phyloP scores from a whole-genome alignment of 23 tunicate species.

The Corella eumyota region DNA sequence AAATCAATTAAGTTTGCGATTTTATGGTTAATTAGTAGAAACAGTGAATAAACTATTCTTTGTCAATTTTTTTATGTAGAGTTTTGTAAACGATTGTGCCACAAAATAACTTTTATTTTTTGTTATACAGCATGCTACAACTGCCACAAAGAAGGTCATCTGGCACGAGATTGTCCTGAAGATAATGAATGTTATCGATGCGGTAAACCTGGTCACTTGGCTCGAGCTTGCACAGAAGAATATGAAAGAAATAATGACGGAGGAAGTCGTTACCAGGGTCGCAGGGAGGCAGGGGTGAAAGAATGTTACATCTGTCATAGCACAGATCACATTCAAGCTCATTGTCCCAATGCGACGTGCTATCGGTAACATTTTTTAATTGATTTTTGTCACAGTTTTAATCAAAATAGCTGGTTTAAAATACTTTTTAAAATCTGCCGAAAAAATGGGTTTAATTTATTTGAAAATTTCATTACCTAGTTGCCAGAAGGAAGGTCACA shows the following conservation, averaged over 20 bases:
- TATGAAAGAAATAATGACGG: conserved; percentile 14
- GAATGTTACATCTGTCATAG: conserved; percentile 66
- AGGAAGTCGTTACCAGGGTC: neutral
- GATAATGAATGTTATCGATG: conserved; percentile 83
- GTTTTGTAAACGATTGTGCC: too few relatives aligned
- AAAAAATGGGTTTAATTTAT: neutral
- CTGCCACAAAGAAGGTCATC: conserved; percentile 82
- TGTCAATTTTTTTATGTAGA: too few relatives aligned
- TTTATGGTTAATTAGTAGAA: too few relatives aligned
- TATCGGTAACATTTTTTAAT: conserved; percentile 32
- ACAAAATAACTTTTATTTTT: too few relatives aligned
- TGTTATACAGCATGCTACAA: conserved; percentile 93
- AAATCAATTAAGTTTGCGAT: too few relatives aligned
- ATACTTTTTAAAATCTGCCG: neutral
- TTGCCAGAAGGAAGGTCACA: conserved; percentile 74
- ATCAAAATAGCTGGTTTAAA: neutral
- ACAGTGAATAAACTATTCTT: too few relatives aligned
- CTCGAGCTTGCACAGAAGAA: conserved; percentile 64
- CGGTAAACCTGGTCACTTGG: conserved; percentile 64
- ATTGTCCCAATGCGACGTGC: conserved; percentile 64
- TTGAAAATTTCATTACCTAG: conserved; percentile 21
- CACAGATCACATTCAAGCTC: conserved; percentile 51
- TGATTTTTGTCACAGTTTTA: neutral
- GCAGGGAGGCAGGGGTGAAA: conserved; percentile 33
- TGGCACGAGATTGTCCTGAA: conserved; percentile 80